phyloP scores from a whole-genome alignment of 1,140 invertebrate species.

The Metopolophium dirhodum region DNA sequence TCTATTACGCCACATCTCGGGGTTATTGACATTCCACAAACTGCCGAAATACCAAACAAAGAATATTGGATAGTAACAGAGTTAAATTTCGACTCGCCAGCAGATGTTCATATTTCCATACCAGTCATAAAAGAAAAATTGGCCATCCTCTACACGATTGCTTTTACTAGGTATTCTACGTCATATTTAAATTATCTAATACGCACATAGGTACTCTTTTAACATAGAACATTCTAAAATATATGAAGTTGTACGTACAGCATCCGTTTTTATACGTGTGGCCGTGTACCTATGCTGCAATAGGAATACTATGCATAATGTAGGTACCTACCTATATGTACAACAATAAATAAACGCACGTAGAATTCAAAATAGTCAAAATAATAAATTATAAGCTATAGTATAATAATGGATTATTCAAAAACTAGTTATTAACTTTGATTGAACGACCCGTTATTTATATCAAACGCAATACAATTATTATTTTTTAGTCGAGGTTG shows the following conservation, averaged over 20 bases:
- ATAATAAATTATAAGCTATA: background rate
- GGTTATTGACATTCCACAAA: conserved; percentile 60
- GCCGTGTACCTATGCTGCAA: no score
- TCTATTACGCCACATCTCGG: conserved; percentile 64
- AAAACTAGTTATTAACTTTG: background rate
- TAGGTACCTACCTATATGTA: background rate
- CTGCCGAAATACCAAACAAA: conserved; percentile 62
- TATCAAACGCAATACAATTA: background rate
- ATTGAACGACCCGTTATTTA: background rate
- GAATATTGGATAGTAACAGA: conserved; percentile 83
- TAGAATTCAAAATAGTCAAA: background rate
- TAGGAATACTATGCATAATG: background rate
- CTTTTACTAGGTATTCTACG: conserved; percentile 65
- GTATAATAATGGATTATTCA: background rate
- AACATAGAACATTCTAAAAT: background rate
- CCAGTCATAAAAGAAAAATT: conserved; percentile 64
- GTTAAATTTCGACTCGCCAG: conserved; percentile 62
- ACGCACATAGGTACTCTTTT: background rate
- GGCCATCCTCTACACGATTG: conserved; percentile 65
- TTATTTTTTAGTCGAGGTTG: background rate
- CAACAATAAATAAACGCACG: background rate
- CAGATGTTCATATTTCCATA: conserved; percentile 59
- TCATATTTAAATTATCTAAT: background rate
- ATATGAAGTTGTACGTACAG: background rate
- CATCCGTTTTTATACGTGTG: background rate